phyloP scores from a whole-genome alignment of 2,888 invertebrate species.

The Notodonta ziczac region DNA sequence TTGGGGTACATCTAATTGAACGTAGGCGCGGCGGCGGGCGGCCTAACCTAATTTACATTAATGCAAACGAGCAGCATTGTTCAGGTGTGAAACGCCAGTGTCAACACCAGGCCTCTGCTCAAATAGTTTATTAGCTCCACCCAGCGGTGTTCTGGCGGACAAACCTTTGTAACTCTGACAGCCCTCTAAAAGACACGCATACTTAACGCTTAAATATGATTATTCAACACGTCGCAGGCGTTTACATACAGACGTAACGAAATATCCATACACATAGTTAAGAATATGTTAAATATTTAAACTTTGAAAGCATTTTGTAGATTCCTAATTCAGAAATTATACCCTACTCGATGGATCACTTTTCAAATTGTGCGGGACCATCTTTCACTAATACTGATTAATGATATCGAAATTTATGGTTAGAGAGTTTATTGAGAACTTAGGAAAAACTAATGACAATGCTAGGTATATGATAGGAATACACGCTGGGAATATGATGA shows the following conservation, averaged over 20 bases:
- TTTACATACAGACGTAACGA: conserved; percentile 51
- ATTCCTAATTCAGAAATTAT: conserved; percentile 21
- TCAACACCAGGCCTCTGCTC: conserved; percentile 81
- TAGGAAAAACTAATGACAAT: too few species aligned
- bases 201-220: conserved; percentile 75
- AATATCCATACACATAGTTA: conserved; percentile 27
- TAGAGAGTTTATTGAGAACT: too few species aligned
- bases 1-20: conserved; percentile 81
- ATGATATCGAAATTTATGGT: too few species aligned
- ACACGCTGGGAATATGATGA: too few species aligned
- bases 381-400: too few species aligned
- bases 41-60: conserved; percentile 84
- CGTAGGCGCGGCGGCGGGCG: conserved; percentile 74
- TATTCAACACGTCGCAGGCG: conserved; percentile 64
- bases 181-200: conserved; percentile 75
- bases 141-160: conserved; percentile 78
- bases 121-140: conserved; percentile 84
- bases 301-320: conserved; percentile 24
- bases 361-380: conserved; percentile 12
- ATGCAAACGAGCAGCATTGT: conserved; percentile 84
- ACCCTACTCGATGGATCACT: conserved; percentile 17
- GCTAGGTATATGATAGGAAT: too few species aligned
- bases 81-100: conserved; percentile 84
- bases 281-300: conserved; percentile 31
- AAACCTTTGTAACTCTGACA: conserved; percentile 78